Evolutionary conservation across 2,888 invertebrate species (phyloP), one percentile per base, ranked within the genome.

Genomic region (Pollenia amentaria): DNA sequence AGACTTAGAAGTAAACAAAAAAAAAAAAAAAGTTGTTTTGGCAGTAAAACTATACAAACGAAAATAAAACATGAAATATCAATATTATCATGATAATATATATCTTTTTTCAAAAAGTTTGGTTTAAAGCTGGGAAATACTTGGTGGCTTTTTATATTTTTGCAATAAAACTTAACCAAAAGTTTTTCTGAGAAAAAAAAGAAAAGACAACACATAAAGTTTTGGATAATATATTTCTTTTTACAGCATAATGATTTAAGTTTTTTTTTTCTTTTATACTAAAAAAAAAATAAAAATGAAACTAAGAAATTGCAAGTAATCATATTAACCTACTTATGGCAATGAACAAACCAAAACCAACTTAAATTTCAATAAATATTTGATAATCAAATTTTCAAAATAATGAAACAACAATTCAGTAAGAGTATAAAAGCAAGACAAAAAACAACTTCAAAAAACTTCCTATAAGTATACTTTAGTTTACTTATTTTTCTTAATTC

Each of bases 321-420:
- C 78, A 78, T 82, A 60, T 82, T 85, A 82, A 85, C 85, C 85
- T 75, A 85, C 62, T 55, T 84, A 70, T 53, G 14, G 1, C 42
- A 65, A 77, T 48, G 46, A 60, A 48, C 40, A 2, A 62, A 64
- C 46, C 14, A 48, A 18, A 57, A 57, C 11, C 16, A 64, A 46
- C 18, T 21, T 11, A 64, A 46, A 70, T 65, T 72, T 48, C 48
- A 53, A 76, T 76, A 82, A 82, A 85, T 82, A 82, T 82, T 85
- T 82, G 44, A 85, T 85, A 79, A 62, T 11, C 53, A 70, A 77
- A 72, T 70, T 70, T 40, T 83, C 14, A 76, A 64, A 53, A 38
- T 12, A 40, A 73, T 64, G 55, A 42, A 42, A 55, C 46, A 55
- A 29, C 6, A 29, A 48, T 46, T 1, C 21, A 11, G 40, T 12